Evolutionary conservation across 2,888 invertebrate genomes (phyloP).

Genomic region (Drosophila putrida): DNA sequence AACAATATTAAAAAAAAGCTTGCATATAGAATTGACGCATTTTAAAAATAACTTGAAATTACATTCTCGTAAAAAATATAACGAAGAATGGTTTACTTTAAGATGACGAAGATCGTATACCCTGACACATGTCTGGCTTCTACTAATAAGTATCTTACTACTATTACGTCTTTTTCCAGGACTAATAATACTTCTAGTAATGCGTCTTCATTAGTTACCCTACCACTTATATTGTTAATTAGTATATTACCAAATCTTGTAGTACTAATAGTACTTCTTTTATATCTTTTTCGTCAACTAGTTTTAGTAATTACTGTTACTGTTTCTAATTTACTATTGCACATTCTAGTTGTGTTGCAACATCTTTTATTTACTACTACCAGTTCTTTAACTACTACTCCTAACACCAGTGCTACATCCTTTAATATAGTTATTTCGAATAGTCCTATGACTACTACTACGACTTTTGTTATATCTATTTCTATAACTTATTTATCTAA

Average conservation of each 20-base stretch:
- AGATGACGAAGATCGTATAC: not conserved
- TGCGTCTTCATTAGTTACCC: no score
- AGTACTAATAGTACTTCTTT: no score
- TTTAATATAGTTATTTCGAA: no score
- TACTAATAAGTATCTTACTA: not conserved
- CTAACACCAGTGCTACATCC: not conserved
- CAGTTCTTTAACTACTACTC: not conserved
- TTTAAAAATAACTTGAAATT: conserved; percentile 36
- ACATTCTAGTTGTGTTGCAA: no score
- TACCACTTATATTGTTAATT: not conserved
- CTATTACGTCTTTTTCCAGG: not conserved
- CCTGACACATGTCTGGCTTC: not conserved
- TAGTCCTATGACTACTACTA: not conserved
- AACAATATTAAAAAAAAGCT: conserved; percentile 22
- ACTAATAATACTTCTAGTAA: not conserved
- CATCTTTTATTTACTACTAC: not conserved
- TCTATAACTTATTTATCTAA: not conserved
- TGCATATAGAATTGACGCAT: conserved; percentile 40
- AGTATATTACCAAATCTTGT: no score
- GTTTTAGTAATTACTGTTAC: no score
- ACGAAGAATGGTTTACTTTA: not conserved
- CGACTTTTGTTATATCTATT: not conserved
- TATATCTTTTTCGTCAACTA: no score
- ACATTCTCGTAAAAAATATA: not conserved
- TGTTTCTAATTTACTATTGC: no score